Conservation (phyloP, 2,888 invertebrate genomes). For the Lycia hirtaria region DNA sequence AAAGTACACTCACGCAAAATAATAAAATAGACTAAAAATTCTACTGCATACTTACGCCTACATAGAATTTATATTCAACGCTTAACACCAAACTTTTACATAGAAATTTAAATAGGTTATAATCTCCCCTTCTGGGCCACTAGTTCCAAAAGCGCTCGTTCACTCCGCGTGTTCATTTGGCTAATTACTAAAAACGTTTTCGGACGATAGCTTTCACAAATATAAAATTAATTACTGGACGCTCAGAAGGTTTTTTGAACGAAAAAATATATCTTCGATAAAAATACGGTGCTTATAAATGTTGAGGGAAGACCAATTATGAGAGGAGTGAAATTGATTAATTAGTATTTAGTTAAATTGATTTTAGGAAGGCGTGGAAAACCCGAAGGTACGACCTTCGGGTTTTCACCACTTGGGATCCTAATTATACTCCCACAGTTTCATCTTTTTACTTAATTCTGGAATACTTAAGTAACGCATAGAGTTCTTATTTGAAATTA, state of each 20-base stretch:
- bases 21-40: too few relatives aligned
- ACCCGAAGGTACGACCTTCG: too few relatives aligned
- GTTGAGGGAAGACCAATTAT: constrained; percentile 1
- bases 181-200: constrained; percentile 27
- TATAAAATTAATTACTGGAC: constrained; percentile 27
- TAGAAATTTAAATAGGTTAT: constrained; percentile 1
- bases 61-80: background rate
- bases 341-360: constrained; percentile 1
- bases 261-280: constrained; percentile 4
- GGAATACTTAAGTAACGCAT: too few relatives aligned
- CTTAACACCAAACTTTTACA: background rate
- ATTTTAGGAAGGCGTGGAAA: background rate
- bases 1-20: too few relatives aligned
- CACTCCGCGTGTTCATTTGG: constrained; percentile 16
- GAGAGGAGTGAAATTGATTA: constrained; percentile 2
- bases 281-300: background rate
- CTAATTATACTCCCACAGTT: too few relatives aligned
- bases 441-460: too few relatives aligned
- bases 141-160: constrained; percentile 16
- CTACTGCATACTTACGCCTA: too few relatives aligned
- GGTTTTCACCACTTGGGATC: too few relatives aligned
- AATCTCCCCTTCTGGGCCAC: constrained; percentile 18
- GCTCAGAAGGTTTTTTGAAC: constrained; percentile 2
- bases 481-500: too few relatives aligned
- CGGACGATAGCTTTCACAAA: constrained; percentile 20